Percentiles rank a stretch among this genome's conserved stretches.
Conservation (phyloP, 1,140 invertebrate species). For the Drosophila mayri region DNA sequence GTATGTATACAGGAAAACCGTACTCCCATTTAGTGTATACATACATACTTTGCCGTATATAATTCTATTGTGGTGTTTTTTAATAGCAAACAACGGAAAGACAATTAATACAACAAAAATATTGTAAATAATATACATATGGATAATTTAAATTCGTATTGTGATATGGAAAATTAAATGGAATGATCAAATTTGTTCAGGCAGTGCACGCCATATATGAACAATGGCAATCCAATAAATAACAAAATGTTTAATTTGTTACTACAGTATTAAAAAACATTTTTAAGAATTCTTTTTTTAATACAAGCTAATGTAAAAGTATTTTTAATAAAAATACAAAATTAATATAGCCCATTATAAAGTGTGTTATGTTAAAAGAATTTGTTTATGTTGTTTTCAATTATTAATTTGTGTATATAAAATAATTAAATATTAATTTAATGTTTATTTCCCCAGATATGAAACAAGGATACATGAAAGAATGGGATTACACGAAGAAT, state of each 20-base stretch:
- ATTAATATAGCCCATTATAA: no score
- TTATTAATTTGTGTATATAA: not conserved
- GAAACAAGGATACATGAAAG: conserved; percentile 20
- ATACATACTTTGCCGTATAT: conserved; percentile 1
- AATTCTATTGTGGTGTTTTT: not conserved
- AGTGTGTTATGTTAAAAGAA: not conserved
- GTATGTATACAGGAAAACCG: conserved; percentile 15
- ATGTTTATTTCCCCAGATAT: conserved; percentile 18
- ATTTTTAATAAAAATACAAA: not conserved
- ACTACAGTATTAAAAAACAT: not conserved
- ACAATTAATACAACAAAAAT: not conserved
- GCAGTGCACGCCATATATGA: not conserved
- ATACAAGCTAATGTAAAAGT: not conserved
- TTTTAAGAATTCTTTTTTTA: no score
- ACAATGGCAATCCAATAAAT: not conserved
- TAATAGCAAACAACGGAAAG: not conserved
- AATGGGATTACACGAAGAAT: not conserved
- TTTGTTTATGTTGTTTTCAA: not conserved
- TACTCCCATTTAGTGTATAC: conserved; percentile 12
- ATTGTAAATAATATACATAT: not conserved
- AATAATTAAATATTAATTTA: not conserved
- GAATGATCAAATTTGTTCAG: not conserved
- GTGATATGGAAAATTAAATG: not conserved
- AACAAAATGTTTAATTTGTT: not conserved
- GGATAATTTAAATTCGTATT: not conserved